phyloP scores from a whole-genome alignment of 2,888 invertebrate species.

The Athalia circularis region DNA sequence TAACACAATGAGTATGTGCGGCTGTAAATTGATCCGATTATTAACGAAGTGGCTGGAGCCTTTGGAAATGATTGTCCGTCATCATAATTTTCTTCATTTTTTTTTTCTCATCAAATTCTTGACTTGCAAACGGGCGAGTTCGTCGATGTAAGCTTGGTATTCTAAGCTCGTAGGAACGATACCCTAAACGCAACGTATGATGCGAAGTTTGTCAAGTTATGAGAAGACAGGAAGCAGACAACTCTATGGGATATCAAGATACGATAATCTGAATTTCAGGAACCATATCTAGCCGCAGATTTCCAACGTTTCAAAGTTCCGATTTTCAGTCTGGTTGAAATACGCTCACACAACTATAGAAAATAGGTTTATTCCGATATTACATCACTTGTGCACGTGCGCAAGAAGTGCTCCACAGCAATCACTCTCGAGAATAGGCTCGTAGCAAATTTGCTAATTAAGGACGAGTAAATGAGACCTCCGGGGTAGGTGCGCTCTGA shows the following conservation, averaged over 20 bases:
- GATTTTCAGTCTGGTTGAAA: background rate
- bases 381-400: background rate
- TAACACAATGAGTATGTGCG: background rate
- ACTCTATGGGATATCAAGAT: no score
- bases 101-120: background rate
- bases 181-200: conserved; percentile 5
- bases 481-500: background rate
- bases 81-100: no score
- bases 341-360: background rate
- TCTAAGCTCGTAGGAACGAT: background rate
- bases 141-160: background rate
- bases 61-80: background rate
- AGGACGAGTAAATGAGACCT: conserved; percentile 22
- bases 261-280: background rate
- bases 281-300: background rate
- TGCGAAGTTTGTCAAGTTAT: background rate
- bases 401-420: background rate
- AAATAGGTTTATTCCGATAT: background rate
- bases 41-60: background rate
- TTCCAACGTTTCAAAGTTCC: background rate
- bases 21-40: background rate
- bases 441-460: conserved; percentile 24
- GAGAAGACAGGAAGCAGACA: no score
- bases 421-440: conserved; percentile 30
- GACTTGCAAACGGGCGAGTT: background rate